Conservation (phyloP, 1,140 invertebrate genomes). For the Ephestia elutella region DNA sequence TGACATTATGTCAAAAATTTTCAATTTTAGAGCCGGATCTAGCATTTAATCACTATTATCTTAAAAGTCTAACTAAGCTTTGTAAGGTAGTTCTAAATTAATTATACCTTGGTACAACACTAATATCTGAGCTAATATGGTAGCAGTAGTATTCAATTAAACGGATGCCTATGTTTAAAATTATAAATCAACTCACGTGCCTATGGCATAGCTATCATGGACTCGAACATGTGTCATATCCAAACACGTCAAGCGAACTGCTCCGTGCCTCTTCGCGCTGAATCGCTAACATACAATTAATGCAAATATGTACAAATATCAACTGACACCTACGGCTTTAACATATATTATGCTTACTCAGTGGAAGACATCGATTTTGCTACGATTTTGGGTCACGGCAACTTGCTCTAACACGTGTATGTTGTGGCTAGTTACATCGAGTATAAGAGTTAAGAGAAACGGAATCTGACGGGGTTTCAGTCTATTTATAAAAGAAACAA, state of each 20-base stretch:
- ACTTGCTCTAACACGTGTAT: constrained; percentile 17
- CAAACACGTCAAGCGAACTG: constrained; percentile 39
- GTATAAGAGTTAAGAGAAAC: neutral
- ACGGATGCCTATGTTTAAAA: constrained; percentile 10
- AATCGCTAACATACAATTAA: constrained; percentile 54
- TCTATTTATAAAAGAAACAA: neutral
- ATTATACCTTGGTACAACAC: too few relatives aligned
- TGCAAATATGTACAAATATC: constrained; percentile 46
- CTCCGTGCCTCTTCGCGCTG: constrained; percentile 30
- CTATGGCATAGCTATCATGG: constrained; percentile 27
- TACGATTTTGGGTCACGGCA: constrained; percentile 42
- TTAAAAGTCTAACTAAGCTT: too few relatives aligned
- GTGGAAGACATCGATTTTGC: constrained; percentile 26
- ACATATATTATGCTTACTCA: constrained; percentile 36
- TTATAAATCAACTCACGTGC: constrained; percentile 31
- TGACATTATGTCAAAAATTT: too few relatives aligned
- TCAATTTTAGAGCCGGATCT: too few relatives aligned
- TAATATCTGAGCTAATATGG: too few relatives aligned
- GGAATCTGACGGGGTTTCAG: neutral
- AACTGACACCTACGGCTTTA: constrained; percentile 29
- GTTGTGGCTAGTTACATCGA: neutral
- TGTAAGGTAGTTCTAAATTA: too few relatives aligned
- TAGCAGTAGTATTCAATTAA: constrained; percentile 12
- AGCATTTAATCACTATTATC: too few relatives aligned
- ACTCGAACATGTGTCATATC: constrained; percentile 59